Base-by-base conservation (phyloP, 2,888 invertebrate species). In the Hypena proboscidalis region DNA sequence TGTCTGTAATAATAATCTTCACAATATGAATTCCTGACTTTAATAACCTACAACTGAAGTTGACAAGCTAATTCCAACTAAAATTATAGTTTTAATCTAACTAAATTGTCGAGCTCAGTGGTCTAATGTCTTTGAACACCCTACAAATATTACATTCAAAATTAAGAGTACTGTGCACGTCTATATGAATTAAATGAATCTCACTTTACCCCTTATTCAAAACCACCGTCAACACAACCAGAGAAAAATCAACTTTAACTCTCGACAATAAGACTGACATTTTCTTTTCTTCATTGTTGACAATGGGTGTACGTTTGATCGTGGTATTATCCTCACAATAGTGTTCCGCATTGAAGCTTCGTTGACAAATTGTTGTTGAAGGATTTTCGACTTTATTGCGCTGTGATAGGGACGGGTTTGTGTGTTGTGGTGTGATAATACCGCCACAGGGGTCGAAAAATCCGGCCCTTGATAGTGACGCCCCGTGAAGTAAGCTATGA, bases 401-500 rank as follows among this genome's bases (percentile, higher is more conserved):
- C 2, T 0, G 14, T 14, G 0, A 21, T 75, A 85, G 46, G 75
- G 84, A 74, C 60, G 67, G 39, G 74, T 75, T 75, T 81, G 36
- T 49, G 14, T 22, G 44, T 36, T 37, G 19, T 41, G 44, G 5
- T 42, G 41, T 58, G 67, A 86, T 80, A 86, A 89, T 89, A 73
- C 70, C 88, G 71, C 90, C 68, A 68, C 82, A 70, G 90, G 90
- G 90, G 90, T 83, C 80, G 83, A 73, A 79, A 84, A 85, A 85
- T 84, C 83, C 83, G 74, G 78, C 85, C 85, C 84, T 85, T 79
- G 76, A 77, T 76, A 80, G 85, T 79, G 90, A 90, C 90, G 85
- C 90, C 90, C 90, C 89, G 86, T 80, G 85, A 84, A 86, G 90
- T 87, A 84, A 84, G 87, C 89, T 85, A 85, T 85, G 88, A 90